A percentile compares a stretch with the other conserved stretches of the same genome.
Evolutionary conservation across 2,797 vertebrate species (phyloP).

Genomic region (Poeciliopsis turneri): DNA sequence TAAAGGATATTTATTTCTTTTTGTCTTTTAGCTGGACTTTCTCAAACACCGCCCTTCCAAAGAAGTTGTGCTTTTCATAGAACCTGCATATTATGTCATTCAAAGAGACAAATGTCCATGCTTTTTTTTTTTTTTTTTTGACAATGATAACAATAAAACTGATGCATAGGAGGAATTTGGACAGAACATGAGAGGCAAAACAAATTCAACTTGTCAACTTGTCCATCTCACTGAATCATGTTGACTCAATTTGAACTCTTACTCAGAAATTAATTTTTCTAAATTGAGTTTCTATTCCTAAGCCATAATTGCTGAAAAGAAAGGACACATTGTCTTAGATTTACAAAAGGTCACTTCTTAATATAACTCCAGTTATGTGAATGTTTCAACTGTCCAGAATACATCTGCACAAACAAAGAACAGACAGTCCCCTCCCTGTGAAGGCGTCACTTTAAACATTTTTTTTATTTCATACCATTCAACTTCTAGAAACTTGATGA

Average conservation of each 20-base stretch:
- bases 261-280: not conserved
- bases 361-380: not conserved
- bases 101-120: not conserved
- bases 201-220: not conserved
- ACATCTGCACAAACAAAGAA: not conserved
- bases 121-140: not conserved
- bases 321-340: not conserved
- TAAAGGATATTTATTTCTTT: not conserved
- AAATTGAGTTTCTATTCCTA: not conserved
- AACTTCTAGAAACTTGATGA: not conserved
- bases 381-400: not conserved
- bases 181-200: not conserved
- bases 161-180: not conserved
- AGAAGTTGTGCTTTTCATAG: not conserved
- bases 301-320: not conserved
- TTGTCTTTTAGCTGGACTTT: not conserved
- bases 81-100: not conserved
- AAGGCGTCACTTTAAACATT: not conserved
- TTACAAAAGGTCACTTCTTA: not conserved
- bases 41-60: not conserved
- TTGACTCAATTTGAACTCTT: not conserved
- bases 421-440: not conserved
- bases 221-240: not conserved
- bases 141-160: not conserved
- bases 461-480: not conserved